phyloP scores from a whole-genome alignment of 2,113 vertebrate species.

The Oenanthe oenanthe region DNA sequence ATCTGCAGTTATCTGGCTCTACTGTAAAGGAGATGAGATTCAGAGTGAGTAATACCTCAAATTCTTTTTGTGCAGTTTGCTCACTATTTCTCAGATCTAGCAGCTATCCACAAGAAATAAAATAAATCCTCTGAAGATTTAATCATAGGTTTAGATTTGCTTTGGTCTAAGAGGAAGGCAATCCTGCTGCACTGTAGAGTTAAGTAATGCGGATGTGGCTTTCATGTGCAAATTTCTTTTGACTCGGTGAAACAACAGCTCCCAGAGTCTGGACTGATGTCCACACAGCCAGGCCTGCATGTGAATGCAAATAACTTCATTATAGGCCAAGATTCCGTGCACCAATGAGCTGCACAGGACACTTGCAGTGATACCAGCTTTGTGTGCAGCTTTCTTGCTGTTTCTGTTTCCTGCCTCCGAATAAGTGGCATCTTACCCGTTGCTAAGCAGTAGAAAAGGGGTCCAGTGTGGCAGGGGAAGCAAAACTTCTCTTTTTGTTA shows the following conservation, averaged over 20 bases:
- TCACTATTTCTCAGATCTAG: slow-evolving; percentile 11
- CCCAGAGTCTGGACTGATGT: slow-evolving; percentile 71
- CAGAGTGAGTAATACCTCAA: neutral
- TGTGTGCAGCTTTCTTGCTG: slow-evolving; percentile 64
- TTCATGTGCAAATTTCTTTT: slow-evolving; percentile 83
- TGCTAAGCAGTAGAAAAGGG: slow-evolving; percentile 47
- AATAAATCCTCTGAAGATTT: slow-evolving; percentile 48
- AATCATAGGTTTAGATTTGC: slow-evolving; percentile 56
- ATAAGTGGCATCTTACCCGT: slow-evolving; percentile 59
- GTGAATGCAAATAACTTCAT: slow-evolving; percentile 79
- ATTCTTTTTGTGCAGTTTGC: neutral
- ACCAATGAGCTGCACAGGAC: slow-evolving; percentile 62
- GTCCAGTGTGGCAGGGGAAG: neutral
- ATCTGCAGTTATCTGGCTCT: neutral
- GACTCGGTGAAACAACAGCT: slow-evolving; percentile 75
- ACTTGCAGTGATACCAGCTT: slow-evolving; percentile 62
- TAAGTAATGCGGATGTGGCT: slow-evolving; percentile 72
- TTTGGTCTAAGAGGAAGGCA: slow-evolving; percentile 60
- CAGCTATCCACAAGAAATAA: slow-evolving; percentile 4
- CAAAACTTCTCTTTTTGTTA: slow-evolving; percentile 30
- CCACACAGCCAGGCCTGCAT: slow-evolving; percentile 59
- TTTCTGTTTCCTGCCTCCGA: slow-evolving; percentile 68
- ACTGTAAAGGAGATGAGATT: neutral
- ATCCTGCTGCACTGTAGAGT: slow-evolving; percentile 52
- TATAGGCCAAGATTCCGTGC: slow-evolving; percentile 63